Conservation (phyloP, 2,113 vertebrate genomes). For the Datnioides undecimradiatus region DNA sequence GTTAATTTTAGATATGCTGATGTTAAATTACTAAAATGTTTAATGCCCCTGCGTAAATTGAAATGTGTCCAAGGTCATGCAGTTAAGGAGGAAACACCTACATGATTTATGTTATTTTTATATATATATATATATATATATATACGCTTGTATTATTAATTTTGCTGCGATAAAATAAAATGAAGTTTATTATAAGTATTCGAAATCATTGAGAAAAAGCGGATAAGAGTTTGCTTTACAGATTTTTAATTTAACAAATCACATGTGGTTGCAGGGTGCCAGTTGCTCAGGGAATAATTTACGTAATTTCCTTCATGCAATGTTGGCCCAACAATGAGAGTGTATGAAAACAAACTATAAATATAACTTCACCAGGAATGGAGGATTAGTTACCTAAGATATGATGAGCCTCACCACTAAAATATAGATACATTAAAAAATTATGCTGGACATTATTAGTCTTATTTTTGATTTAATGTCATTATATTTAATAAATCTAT, state of each 20-base stretch:
- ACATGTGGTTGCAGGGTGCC: neutral
- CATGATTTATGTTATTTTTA: neutral
- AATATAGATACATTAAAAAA: neutral
- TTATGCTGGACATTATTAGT: neutral
- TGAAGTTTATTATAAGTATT: neutral
- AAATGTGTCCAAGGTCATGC: neutral
- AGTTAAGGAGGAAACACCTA: neutral
- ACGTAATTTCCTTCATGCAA: conserved; percentile 10
- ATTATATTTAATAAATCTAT: too few species aligned
- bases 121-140: too few species aligned
- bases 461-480: too few species aligned
- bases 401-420: neutral
- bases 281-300: neutral
- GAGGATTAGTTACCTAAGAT: neutral
- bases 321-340: conserved; percentile 38
- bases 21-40: neutral
- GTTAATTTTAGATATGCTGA: neutral
- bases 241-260: conserved; percentile 21
- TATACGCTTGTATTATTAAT: too few species aligned
- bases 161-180: too few species aligned
- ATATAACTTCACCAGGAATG: conserved; percentile 2
- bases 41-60: neutral
- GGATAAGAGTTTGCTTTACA: neutral
- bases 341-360: conserved; percentile 29
- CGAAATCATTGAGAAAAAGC: neutral